These are phyloP conservation scores for Drosophila lacertosa DNA, from an alignment of 1,140 invertebrate species.

Conservation along the genomic window DNA sequence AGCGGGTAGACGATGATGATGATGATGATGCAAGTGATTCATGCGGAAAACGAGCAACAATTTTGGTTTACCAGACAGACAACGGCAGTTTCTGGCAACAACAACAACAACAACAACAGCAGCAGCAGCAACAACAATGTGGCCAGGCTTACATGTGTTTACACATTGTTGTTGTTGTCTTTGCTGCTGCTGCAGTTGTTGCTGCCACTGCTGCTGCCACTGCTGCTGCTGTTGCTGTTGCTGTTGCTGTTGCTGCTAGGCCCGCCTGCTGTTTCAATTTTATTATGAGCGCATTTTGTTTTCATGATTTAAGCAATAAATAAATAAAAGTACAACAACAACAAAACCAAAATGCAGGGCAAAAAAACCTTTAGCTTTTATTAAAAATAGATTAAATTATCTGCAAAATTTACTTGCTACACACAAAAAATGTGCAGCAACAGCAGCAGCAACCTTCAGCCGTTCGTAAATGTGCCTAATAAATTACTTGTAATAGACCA, in stretches of 20 bases:
- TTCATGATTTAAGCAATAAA: constrained; percentile 39
- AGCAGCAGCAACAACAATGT: constrained; percentile 45
- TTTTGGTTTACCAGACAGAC: constrained; percentile 80
- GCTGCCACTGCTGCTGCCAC: constrained; percentile 14
- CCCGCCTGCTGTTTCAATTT: constrained; percentile 68
- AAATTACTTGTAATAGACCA: constrained; percentile 8
- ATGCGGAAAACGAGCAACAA: constrained; percentile 81
- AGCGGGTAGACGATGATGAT: constrained; percentile 26
- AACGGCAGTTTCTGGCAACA: constrained; percentile 56
- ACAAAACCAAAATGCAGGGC: too few relatives aligned
- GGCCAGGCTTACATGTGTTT: constrained; percentile 71
- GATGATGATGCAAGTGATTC: constrained; percentile 80
- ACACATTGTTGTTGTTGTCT: constrained; percentile 56
- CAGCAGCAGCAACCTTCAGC: too few relatives aligned
- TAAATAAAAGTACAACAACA: constrained; percentile 2
- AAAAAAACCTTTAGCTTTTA: constrained; percentile 40
- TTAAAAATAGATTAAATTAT: constrained; percentile 73
- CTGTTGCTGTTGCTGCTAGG: constrained; percentile 9
- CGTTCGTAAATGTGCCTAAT: background rate
- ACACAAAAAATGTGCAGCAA: background rate
- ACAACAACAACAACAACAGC: constrained; percentile 28
- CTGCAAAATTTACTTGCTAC: constrained; percentile 45
- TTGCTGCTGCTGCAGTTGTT: constrained; percentile 36
- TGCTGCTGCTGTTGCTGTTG: constrained; percentile 34
- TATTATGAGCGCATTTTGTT: constrained; percentile 64